phyloP scores from a whole-genome alignment of 2,113 vertebrate genomes.

The Saguinus imperator region DNA sequence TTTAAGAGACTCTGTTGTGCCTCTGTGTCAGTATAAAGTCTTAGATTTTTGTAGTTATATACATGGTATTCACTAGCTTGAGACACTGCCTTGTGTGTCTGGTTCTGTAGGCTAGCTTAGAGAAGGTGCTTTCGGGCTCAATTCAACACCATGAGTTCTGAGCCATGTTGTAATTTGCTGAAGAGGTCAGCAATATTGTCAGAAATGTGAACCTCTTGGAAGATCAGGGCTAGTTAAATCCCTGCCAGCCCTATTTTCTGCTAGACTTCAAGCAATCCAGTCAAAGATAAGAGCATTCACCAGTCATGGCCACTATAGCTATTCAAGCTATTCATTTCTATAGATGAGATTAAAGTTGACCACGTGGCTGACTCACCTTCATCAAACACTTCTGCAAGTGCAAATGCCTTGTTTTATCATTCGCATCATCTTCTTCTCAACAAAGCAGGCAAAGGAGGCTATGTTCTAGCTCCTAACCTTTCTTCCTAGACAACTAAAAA shows the following conservation, averaged over 20 bases:
- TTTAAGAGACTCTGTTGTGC: background rate
- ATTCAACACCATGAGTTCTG: background rate
- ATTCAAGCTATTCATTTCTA: background rate
- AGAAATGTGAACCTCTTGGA: background rate
- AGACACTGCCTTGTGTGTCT: background rate
- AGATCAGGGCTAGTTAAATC: background rate
- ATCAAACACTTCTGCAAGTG: background rate
- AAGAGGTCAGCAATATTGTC: background rate
- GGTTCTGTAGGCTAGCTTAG: background rate
- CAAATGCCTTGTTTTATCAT: background rate
- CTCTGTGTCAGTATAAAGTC: background rate
- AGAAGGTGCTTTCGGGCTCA: background rate
- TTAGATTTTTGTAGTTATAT: background rate
- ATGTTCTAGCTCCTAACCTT: background rate
- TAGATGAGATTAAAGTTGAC: background rate
- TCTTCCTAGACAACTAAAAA: background rate
- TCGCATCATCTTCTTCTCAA: background rate
- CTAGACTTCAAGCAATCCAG: background rate
- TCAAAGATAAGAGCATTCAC: background rate
- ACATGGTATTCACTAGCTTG: background rate
- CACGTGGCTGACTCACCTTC: background rate
- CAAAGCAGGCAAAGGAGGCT: background rate
- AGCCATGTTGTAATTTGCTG: background rate
- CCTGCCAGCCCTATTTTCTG: background rate
- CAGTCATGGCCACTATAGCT: rapidly evolving